A percentile compares a stretch with the other conserved stretches of the same genome.
Conservation (phyloP, 2,888 invertebrate species). For the Drosophila bunnanda region DNA sequence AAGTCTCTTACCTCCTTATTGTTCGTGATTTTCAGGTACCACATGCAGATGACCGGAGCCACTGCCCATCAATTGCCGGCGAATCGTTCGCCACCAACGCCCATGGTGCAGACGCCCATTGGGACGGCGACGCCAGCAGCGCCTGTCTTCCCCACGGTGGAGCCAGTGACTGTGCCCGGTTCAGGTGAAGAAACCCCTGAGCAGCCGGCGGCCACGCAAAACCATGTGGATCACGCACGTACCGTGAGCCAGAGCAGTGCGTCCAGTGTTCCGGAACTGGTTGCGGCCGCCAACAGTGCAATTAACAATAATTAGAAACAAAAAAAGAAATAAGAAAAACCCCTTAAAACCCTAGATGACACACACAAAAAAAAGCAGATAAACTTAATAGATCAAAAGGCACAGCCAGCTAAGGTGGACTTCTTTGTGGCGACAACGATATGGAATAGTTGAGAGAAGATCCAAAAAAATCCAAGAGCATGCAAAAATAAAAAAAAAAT, state of each 20-base stretch:
- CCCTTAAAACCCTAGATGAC: slow-evolving; percentile 7
- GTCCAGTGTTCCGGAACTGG: slow-evolving; percentile 79
- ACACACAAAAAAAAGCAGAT: not conserved
- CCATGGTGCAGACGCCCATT: slow-evolving; percentile 89
- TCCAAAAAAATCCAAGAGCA: slow-evolving; percentile 1
- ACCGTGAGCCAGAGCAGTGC: slow-evolving; percentile 87
- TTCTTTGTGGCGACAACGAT: slow-evolving; percentile 1
- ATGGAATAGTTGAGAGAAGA: not conserved
- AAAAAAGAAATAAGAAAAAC: not conserved
- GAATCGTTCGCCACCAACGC: slow-evolving; percentile 88
- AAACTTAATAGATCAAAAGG: slow-evolving; percentile 26
- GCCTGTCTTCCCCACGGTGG: slow-evolving; percentile 83
- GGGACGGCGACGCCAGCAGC: slow-evolving; percentile 77
- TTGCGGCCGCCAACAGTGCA: slow-evolving; percentile 74
- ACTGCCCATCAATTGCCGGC: slow-evolving; percentile 86
- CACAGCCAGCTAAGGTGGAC: slow-evolving; percentile 25
- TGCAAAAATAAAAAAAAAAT: slow-evolving; percentile 28
- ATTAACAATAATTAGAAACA: slow-evolving; percentile 68
- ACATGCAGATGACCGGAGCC: slow-evolving; percentile 90
- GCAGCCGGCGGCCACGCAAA: slow-evolving; percentile 35
- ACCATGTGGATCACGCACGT: slow-evolving; percentile 87
- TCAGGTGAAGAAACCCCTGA: slow-evolving; percentile 85
- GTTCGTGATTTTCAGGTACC: slow-evolving; percentile 86
- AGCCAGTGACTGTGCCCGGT: slow-evolving; percentile 50
- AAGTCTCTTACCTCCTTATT: not conserved